A percentile compares a stretch with the other conserved stretches of the same genome.
Conservation (phyloP, 2,888 invertebrate species). For the Prenolepis imparis region DNA sequence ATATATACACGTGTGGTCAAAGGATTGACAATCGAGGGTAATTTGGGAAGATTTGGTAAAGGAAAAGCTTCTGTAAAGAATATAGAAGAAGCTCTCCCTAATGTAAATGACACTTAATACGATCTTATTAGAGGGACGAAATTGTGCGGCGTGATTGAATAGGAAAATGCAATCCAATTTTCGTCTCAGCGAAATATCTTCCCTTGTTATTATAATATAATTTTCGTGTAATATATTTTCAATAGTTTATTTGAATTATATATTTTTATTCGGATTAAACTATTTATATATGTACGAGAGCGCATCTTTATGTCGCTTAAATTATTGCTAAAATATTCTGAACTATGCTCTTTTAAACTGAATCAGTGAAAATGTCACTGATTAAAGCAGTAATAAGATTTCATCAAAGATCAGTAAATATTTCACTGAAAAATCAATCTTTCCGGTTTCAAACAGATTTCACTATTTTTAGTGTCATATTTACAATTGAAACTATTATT, state of each 20-base stretch:
- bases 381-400: background rate
- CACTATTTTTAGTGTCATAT: background rate
- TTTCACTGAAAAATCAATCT: background rate
- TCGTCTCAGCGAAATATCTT: background rate
- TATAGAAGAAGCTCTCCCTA: slow-evolving; percentile 17
- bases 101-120: slow-evolving; percentile 15
- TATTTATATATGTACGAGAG: background rate
- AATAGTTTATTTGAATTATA: background rate
- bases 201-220: background rate
- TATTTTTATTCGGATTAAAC: background rate
- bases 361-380: background rate
- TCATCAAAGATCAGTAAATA: background rate
- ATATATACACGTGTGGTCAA: background rate
- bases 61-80: background rate
- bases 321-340: background rate
- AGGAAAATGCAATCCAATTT: background rate
- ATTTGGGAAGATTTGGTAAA: background rate
- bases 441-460: background rate
- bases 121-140: slow-evolving; percentile 16
- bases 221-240: background rate
- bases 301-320: background rate
- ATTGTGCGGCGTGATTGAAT: slow-evolving; percentile 22
- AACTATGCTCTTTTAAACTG: background rate
- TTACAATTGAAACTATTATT: background rate
- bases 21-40: background rate